Evolutionary conservation across 2,888 invertebrate genomes (phyloP).

Genomic region (Eumacrocentrus americanus): DNA sequence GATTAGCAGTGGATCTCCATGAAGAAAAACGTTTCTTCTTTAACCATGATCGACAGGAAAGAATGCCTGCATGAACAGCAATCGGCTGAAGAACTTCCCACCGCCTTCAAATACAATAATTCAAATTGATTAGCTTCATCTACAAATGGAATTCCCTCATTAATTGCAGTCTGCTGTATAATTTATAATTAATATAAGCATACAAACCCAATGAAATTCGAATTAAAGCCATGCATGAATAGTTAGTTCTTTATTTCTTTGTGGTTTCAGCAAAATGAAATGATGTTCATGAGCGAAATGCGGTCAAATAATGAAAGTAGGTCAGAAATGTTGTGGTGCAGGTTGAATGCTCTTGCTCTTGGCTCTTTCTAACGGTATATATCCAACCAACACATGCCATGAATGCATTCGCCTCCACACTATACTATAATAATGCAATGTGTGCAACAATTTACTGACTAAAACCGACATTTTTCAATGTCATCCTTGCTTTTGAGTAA

Average conservation of each 20-base stretch:
- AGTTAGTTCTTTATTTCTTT: no score
- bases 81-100: not conserved
- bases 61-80: not conserved
- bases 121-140: not conserved
- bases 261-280: not conserved
- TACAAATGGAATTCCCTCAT: no score
- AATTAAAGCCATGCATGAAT: no score
- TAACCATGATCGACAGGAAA: not conserved
- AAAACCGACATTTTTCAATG: not conserved
- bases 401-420: not conserved
- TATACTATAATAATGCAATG: not conserved
- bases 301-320: constrained; percentile 1
- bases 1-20: no score
- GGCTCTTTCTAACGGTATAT: constrained; percentile 6
- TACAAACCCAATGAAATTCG: no score
- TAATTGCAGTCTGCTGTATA: no score
- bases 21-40: not conserved
- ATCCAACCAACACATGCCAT: not conserved
- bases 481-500: not conserved
- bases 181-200: no score
- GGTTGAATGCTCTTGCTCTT: constrained; percentile 9
- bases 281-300: not conserved
- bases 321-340: not conserved
- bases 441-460: not conserved
- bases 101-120: not conserved